Percentiles rank a stretch among this genome's conserved stretches.
Evolutionary conservation across 2,888 invertebrate genomes (phyloP).

Genomic region (Pediacus dermestoides): DNA sequence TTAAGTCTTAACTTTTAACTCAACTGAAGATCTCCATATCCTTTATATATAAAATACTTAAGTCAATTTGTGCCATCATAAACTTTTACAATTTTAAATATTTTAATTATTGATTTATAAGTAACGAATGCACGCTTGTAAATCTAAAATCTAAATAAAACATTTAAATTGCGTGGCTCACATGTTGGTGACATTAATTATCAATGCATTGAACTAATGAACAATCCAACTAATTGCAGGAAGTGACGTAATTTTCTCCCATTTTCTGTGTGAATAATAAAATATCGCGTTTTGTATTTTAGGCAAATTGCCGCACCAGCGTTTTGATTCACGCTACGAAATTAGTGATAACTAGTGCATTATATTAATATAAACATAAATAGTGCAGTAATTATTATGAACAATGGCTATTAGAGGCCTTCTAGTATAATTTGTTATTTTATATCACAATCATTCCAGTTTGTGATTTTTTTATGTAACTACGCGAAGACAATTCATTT

Average conservation of each 20-base stretch:
- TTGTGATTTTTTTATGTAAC: no score
- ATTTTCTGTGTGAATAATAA: conserved; percentile 31
- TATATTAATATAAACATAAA: conserved; percentile 16
- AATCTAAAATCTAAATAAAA: conserved; percentile 4
- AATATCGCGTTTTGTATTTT: conserved; percentile 32
- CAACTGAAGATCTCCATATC: no score
- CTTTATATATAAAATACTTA: no score
- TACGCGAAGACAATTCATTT: no score
- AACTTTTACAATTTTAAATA: neutral
- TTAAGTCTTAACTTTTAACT: no score
- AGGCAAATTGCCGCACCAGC: conserved; percentile 29
- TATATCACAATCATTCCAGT: no score
- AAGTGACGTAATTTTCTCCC: conserved; percentile 42
- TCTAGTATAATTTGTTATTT: no score
- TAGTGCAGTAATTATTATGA: no score
- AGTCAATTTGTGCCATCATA: conserved; percentile 1
- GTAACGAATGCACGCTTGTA: neutral
- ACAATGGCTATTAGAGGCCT: no score
- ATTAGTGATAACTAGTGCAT: conserved; percentile 34
- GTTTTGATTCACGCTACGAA: conserved; percentile 28
- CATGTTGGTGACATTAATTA: conserved; percentile 34
- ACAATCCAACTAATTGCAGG: conserved; percentile 45
- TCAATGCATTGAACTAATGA: conserved; percentile 46
- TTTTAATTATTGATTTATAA: no score
- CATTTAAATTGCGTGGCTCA: conserved; percentile 6